A percentile compares a stretch with the other conserved stretches of the same genome.
Evolutionary conservation across 2,888 invertebrate species (phyloP).

Genomic region (Rhyacophila evoluta): DNA sequence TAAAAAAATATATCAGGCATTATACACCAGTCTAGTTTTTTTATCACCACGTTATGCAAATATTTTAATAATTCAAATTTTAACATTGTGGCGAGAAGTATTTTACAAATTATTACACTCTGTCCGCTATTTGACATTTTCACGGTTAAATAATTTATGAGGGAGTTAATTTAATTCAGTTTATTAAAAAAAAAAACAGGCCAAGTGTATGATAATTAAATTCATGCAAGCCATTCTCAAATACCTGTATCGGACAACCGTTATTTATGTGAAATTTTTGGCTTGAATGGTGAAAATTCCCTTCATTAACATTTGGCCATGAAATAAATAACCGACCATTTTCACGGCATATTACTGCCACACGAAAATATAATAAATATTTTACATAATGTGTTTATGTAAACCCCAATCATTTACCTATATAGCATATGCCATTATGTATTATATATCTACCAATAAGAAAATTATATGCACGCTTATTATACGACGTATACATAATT

Average conservation of each 20-base stretch:
- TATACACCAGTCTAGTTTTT: too few species aligned
- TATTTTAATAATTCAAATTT: too few species aligned
- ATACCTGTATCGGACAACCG: slow-evolving; percentile 2
- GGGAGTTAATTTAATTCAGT: not conserved
- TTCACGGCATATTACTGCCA: slow-evolving; percentile 8
- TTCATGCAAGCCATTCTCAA: not conserved
- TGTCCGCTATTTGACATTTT: not conserved
- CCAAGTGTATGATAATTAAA: not conserved
- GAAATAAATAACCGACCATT: slow-evolving; percentile 5
- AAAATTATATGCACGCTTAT: too few species aligned
- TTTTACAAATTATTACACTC: too few species aligned
- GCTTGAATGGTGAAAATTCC: slow-evolving; percentile 1
- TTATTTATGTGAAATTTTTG: not conserved
- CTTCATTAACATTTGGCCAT: slow-evolving; percentile 23
- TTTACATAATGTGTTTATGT: slow-evolving; percentile 9
- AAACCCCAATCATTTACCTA: not conserved
- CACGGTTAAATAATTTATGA: slow-evolving; percentile 8
- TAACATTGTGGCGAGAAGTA: too few species aligned
- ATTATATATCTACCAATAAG: too few species aligned
- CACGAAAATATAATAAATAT: not conserved
- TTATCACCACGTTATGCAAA: too few species aligned
- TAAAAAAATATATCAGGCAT: too few species aligned
- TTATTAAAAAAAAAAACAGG: not conserved
- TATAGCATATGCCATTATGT: too few species aligned
- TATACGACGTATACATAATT: too few species aligned